Base-by-base conservation (phyloP, 2,113 vertebrate genomes). In the Merops nubicus region DNA sequence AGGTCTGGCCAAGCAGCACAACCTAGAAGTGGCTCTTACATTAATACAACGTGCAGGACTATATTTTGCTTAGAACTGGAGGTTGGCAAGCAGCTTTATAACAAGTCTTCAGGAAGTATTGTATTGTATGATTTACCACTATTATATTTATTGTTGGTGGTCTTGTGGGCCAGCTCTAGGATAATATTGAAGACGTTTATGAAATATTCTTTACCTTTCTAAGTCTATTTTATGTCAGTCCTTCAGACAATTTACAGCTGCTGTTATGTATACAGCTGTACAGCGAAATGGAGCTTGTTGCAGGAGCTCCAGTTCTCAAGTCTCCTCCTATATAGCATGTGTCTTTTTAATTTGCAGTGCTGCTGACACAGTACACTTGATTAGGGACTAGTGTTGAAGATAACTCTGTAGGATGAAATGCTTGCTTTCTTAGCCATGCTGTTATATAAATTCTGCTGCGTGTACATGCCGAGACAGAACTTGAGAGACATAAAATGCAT, bases 151-250 rank as follows among this genome's bases (percentile, higher is more conserved):
- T 88, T 95, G 85, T 9, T 94, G 91, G 88, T 85, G 63, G 78
- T 86, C 70, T 33, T 76, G 67, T 79, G 47, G 90, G 82, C 81
- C 85, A 90, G 63, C 2, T 1, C 59, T 85, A n/a, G 85, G 88
- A 80, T 88, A 96, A 90, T 93, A 77, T 7, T 69, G 78, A 95
- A 80, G 96, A 90, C 85, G 83, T 80, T 83, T 91, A 88, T 94
- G 85, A 96, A 96, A 93, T 93, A 96, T 88, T 93, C 78, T 90
- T 91, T 96, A 90, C 88, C 45, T 96, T 97, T 94, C 75, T 74
- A 73, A 89, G 51, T 93, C 59, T 90, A 80, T 90, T 96, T 96
- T 96, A 93, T 91, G 72, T 82, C 72, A 83, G 75, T 53, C 79
- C 31, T 88, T 91, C 94, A 95, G 60, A 69, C 9, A 85, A 97